phyloP scores from a whole-genome alignment of 1,140 invertebrate genomes.

The Atta colombica region DNA sequence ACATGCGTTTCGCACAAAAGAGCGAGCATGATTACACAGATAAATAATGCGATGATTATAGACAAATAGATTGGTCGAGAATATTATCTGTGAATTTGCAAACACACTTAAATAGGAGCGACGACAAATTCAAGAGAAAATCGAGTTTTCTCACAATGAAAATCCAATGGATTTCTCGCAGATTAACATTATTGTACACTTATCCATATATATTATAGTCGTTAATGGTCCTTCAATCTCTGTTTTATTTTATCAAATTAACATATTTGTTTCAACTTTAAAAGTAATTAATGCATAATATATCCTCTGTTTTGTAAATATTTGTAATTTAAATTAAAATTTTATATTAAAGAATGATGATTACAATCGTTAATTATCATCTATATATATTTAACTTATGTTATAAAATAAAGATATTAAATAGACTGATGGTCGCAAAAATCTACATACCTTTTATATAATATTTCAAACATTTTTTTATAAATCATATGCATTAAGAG shows the following conservation, averaged over 20 bases:
- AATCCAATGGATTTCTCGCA: constrained; percentile 34
- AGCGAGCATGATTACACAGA: constrained; percentile 52
- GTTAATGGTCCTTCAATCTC: constrained; percentile 62
- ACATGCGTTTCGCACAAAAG: constrained; percentile 19
- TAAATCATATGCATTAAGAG: neutral
- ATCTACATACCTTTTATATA: neutral
- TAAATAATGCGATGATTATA: constrained; percentile 69
- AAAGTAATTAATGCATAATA: constrained; percentile 12
- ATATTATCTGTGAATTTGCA: constrained; percentile 71
- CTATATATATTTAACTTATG: neutral
- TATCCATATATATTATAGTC: constrained; percentile 46
- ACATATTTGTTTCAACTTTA: constrained; percentile 6
- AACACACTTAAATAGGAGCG: constrained; percentile 59
- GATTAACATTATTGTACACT: constrained; percentile 67
- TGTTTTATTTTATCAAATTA: constrained; percentile 18
- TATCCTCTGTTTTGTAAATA: neutral
- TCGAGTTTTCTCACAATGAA: constrained; percentile 24
- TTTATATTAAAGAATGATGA: neutral
- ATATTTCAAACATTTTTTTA: constrained; percentile 7
- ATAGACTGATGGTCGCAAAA: neutral
- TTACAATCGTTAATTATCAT: constrained; percentile 10
- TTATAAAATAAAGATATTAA: constrained; percentile 9
- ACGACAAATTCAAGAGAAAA: constrained; percentile 36
- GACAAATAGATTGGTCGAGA: constrained; percentile 84
- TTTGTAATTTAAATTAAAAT: constrained; percentile 5